Evolutionary conservation across 1,140 invertebrate genomes (phyloP), one percentile per base, ranked within the genome.

Genomic region (Zaprionus tsacasi): DNA sequence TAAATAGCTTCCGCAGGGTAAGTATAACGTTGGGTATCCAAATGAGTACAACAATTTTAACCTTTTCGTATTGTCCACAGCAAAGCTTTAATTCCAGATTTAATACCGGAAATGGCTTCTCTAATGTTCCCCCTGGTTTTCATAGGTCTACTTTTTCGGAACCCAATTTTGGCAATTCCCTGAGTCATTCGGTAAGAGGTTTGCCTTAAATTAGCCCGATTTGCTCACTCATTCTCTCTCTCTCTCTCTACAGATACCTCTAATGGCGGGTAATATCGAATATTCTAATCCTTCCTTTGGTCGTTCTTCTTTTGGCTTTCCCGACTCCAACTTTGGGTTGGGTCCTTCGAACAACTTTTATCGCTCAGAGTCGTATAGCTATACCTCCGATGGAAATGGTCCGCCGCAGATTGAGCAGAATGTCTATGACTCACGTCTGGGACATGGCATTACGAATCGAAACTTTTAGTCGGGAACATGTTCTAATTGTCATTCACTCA

Each of bases 321-420:
- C n/a, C 12, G 36, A 17, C 6, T 25, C 21, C 21, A 33, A 40
- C 13, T 68, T 70, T 5, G 45, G 12, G 10, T 54, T 13, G 11
- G 55, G 58, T 11, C 63, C 72, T 3, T 69, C 67, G 6, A 75
- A 55, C 25, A 82, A 80, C 36, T 87, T 75, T 15, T 55, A 57
- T 25, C 83, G 83, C 7, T 68, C 77, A 1, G 80, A 88, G 17
- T 83, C 85, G 0, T 87, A 75, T 25, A 88, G 83, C 35, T 80
- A 33, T 38, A 43, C 1, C 11, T 88, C 83, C 0, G 73, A 87
- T 58, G 80, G 83, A 10, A 64, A 40, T 13, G 83, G 83, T 7
- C 63, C 83, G 0, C 83, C 83, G 2, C 70, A 69, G 40, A 30
- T 88, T 8, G 38, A 78, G 15, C 70, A 35, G 0, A 69, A 56